Base-by-base conservation (phyloP, 2,797 vertebrate genomes). In the Pyrocephalus nanus region DNA sequence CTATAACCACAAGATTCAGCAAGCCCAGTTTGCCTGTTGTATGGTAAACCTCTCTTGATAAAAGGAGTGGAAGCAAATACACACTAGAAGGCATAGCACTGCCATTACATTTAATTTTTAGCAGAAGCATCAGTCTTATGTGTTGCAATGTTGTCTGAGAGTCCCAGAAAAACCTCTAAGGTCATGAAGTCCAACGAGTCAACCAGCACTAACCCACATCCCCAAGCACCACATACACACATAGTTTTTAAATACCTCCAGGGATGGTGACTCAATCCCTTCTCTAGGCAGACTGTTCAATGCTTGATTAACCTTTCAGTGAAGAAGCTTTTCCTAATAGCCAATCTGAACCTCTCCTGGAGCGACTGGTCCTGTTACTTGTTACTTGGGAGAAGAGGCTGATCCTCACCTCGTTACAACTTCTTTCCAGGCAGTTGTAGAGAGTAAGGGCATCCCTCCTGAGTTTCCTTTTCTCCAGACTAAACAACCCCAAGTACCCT, bases 361-460 rank as follows among this genome's bases (percentile, higher is more conserved):
- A 16, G 34, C 40, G 60, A 20, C 34, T 16, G 14, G 8, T 32
- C 45, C 21, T 54, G 18, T 43, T 27, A 36, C 0, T 0, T 13
- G 8, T 12, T n/a, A 51, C n/a, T 12, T 22, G 40, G 8, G 25
- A 67, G 38, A 34, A 25, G 3, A 53, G 47, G 34, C 21, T 12
- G 29, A 60, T 4, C n/a, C 20, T 53, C 11, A 40, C 6, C n/a
- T 40, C 12, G 7, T 30, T 21, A 15, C 45, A 51, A 26, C 38
- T 42, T 47, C 25, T 54, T 69, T 32, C 34, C 15, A 42, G 42
- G 42, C 22, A 69, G 47, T 22, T 67, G 47, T 22, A 36, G 18
- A 22, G 47, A 36, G 48, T 36, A 50, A 50, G 50, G 50, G 36
- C 3, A 5, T 16, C 14, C 25, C 8, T 8, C 5, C 6, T 1